Evolutionary conservation across 2,888 invertebrate genomes (phyloP), one percentile per base, ranked within the genome.

Genomic region (Schrankia costaestrigalis): DNA sequence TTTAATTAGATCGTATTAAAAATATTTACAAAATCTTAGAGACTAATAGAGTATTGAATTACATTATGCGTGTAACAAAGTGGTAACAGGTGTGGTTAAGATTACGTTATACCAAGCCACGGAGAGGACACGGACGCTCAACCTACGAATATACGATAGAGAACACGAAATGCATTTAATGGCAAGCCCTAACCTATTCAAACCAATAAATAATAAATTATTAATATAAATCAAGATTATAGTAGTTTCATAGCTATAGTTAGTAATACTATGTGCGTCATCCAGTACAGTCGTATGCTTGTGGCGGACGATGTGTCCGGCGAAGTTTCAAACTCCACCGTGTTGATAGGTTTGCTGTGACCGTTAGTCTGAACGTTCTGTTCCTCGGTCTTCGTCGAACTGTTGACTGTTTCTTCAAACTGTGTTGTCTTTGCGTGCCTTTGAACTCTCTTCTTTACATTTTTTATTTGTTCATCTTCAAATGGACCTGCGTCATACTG

Each of bases 171-270:
- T 86, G 84, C 84, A 78, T 66, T 72, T 60, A 70, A 85, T 85
- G 84, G 84, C 86, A 82, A 84, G 80, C 73, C 72, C 71, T 78
- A 78, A 59, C 69, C 67, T 38, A 66, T 62, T 60, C 64, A 70
- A 65, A 66, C 64, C 69, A 84, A 84, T 85, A 85, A 85, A 84
- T 84, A 85, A 84, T 84, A 80, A 78, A 60, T 76, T 64, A 73
- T 39, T 37, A 42, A 60, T 66, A 60, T 60, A 46, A 40, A 51
- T 52, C 11, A 21, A 54, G 45, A 56, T 76, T 71, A 83, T 45
- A 75, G 56, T 11, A 78, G 41, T 38, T 58, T 71, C 18, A 67
- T 44, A 55, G 61, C 66, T 46, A 78, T 29, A 13, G 59, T 46
- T 46, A 77, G 35, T 61, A 79, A 60, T 60, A 75, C 46, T 56